Base-by-base conservation (phyloP, 2,888 invertebrate genomes). In the Dendrolimus houi region DNA sequence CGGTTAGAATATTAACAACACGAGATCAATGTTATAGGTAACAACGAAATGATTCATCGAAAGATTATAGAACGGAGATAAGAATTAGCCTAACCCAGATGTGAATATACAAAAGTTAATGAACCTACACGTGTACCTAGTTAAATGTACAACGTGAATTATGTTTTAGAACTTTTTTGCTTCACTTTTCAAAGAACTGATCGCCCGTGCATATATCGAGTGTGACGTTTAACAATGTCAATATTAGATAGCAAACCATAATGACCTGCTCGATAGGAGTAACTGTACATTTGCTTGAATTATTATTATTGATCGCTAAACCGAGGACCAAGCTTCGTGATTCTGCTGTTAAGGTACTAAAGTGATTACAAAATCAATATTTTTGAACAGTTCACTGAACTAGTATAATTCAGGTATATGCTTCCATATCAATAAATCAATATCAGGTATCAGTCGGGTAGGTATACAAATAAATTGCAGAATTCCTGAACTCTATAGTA, bases 241-340 rank as follows among this genome's bases (percentile, higher is more conserved):
- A 77, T 74, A 75, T 60, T 64, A 70, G 70, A 75, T 69, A 73
- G 64, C 65, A 64, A 68, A 67, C 63, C 68, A 68, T 71, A 71
- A 75, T 79, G 68, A 71, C 75, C 69, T 73, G 71, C 65, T 63
- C 65, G 67, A 65, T 63, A 66, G 64, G 65, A 61, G 61, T 62
- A 83, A 83, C 81, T 77, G 82, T 79, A 79, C 72, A 70, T 67
- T 72, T 69, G 72, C 67, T 72, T 74, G 71, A 74, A 70, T 71
- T 72, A 69, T 70, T 56, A 56, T 55, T 56, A 70, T 64, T 64
- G 66, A 71, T 75, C 63, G 66, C 60, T 69, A 70, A 68, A 47
- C 1, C 62, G 12, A 58, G 62, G 60, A 58, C 63, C 68, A 64
- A 62, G 63, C 63, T 67, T 59, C 59, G 62, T 70, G 68, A 69